phyloP scores from a whole-genome alignment of 2,888 invertebrate genomes.

The Camptogramma bilineatum region DNA sequence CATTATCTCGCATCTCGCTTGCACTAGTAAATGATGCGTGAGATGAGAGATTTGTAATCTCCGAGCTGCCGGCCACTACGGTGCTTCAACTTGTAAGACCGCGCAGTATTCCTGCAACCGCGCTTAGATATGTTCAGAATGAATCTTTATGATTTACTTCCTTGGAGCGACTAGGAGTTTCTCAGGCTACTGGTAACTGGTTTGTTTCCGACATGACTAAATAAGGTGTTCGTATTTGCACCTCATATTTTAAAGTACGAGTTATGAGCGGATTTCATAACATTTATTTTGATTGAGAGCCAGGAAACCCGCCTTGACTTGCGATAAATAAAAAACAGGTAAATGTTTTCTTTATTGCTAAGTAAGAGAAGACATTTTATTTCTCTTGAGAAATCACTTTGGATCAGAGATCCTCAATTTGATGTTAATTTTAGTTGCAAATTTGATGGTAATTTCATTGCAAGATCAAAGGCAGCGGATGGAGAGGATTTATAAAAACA shows the following conservation, averaged over 20 bases:
- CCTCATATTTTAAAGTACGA: slow-evolving; percentile 66
- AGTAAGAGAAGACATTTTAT: slow-evolving; percentile 27
- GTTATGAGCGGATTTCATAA: slow-evolving; percentile 54
- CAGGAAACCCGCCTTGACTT: slow-evolving; percentile 42
- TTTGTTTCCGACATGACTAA: slow-evolving; percentile 75
- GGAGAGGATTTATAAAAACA: slow-evolving; percentile 24
- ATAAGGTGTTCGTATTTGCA: slow-evolving; percentile 78
- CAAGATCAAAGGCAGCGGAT: slow-evolving; percentile 29
- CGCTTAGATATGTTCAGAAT: slow-evolving; percentile 70
- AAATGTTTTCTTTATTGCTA: slow-evolving; percentile 35
- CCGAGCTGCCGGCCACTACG: slow-evolving; percentile 52
- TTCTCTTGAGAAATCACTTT: slow-evolving; percentile 32
- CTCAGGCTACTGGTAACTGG: slow-evolving; percentile 78
- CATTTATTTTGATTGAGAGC: slow-evolving; percentile 63
- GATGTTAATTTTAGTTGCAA: slow-evolving; percentile 30
- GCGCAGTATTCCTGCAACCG: slow-evolving; percentile 50
- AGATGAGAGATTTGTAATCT: slow-evolving; percentile 60
- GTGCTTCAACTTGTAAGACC: slow-evolving; percentile 56
- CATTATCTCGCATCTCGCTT: slow-evolving; percentile 62
- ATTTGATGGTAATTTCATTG: slow-evolving; percentile 32
- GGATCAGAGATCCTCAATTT: slow-evolving; percentile 21
- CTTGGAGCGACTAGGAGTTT: slow-evolving; percentile 69
- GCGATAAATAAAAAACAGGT: slow-evolving; percentile 34
- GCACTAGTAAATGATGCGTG: slow-evolving; percentile 49
- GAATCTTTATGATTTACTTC: slow-evolving; percentile 77